Conservation (phyloP, 2,797 vertebrate genomes). For the Synaphobranchus kaupii region DNA sequence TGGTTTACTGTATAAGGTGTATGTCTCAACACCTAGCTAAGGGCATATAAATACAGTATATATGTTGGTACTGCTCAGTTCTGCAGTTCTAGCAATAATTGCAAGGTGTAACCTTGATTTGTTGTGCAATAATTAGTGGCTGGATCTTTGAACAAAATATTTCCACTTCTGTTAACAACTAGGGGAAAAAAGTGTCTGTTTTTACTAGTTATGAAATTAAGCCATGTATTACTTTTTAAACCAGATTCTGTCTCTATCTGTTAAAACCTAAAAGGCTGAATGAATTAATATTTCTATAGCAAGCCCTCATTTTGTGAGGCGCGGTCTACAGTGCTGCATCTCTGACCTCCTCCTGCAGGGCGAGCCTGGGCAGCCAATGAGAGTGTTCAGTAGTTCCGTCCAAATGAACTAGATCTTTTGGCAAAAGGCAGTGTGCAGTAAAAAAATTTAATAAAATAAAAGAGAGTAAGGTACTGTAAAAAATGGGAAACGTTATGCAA, state of each 20-base stretch:
- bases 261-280: background rate
- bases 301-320: background rate
- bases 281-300: background rate
- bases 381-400: constrained; percentile 41
- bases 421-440: constrained; percentile 31
- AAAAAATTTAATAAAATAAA: background rate
- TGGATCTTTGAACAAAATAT: background rate
- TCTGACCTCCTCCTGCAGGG: background rate
- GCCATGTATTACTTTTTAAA: background rate
- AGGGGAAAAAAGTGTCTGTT: background rate
- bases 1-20: background rate
- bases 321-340: background rate
- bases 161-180: background rate
- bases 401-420: constrained; percentile 54
- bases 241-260: background rate
- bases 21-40: background rate
- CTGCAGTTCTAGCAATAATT: background rate
- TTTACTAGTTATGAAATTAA: background rate
- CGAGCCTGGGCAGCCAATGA: background rate
- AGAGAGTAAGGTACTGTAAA: background rate
- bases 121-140: background rate
- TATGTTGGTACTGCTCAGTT: background rate
- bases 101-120: background rate
- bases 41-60: background rate
- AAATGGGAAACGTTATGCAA: constrained; percentile 64